Conservation (phyloP, 2,113 vertebrate genomes). For the Zootoca vivipara region DNA sequence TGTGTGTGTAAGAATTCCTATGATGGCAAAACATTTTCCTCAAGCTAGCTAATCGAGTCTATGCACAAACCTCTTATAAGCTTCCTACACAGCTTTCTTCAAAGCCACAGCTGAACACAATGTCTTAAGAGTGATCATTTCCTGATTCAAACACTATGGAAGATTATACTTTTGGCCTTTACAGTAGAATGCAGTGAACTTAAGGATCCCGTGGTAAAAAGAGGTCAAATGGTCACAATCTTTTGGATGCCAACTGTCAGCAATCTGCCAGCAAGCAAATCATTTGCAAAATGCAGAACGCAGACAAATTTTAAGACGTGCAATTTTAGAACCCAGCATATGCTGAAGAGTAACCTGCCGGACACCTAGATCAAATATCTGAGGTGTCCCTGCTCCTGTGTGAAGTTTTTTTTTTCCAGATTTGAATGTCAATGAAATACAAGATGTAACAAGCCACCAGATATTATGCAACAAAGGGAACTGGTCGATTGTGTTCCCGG, state of each 20-base stretch:
- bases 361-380: slow-evolving; percentile 34
- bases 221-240: slow-evolving; percentile 50
- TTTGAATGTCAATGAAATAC: slow-evolving; percentile 43
- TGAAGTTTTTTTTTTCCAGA: slow-evolving; percentile 6
- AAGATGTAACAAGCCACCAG: slow-evolving; percentile 39
- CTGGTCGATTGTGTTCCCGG: slow-evolving; percentile 38
- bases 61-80: background rate
- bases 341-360: background rate
- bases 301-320: slow-evolving; percentile 3
- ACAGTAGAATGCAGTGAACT: slow-evolving; percentile 53
- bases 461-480: slow-evolving; percentile 36
- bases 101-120: background rate
- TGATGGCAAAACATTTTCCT: background rate
- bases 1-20: background rate
- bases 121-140: slow-evolving; percentile 15
- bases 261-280: slow-evolving; percentile 30
- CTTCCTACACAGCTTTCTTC: slow-evolving; percentile 25
- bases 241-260: slow-evolving; percentile 44
- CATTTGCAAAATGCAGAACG: slow-evolving; percentile 40
- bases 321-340: background rate
- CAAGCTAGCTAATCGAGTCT: background rate
- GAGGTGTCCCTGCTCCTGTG: slow-evolving; percentile 12
- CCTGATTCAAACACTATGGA: slow-evolving; percentile 45
- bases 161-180: slow-evolving; percentile 41
- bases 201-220: slow-evolving; percentile 36